Evolutionary conservation across 2,113 vertebrate genomes (phyloP).

Genomic region (Boleophthalmus pectinirostris): DNA sequence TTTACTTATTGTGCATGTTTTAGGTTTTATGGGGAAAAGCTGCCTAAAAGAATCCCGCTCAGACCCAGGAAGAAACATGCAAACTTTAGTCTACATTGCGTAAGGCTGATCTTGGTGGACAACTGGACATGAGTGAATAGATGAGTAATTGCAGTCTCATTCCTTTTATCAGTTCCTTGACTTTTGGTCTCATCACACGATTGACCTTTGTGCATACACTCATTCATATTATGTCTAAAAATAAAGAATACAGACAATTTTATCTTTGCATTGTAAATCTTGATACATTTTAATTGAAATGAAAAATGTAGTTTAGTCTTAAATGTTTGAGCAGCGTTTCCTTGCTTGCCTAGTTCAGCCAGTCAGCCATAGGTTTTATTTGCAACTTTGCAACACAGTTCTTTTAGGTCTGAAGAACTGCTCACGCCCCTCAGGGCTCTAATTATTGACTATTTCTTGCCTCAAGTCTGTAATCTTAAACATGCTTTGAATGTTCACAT

Average conservation of each 20-base stretch:
- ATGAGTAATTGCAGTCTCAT: not conserved
- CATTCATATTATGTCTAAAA: not conserved
- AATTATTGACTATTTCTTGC: not conserved
- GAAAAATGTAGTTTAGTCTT: not conserved
- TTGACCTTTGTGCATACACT: constrained; percentile 27
- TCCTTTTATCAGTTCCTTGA: not conserved
- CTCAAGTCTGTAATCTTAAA: not conserved
- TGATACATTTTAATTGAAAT: not conserved
- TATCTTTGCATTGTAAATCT: too few relatives aligned
- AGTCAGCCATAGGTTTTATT: not conserved
- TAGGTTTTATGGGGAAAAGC: too few relatives aligned
- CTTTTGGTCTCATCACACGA: constrained; percentile 5
- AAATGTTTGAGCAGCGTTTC: not conserved
- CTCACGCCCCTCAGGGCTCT: not conserved
- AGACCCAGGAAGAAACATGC: too few relatives aligned
- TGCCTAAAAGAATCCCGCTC: too few relatives aligned
- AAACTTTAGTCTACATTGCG: not conserved
- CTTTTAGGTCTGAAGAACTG: not conserved
- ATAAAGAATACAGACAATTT: too few relatives aligned
- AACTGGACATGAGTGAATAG: not conserved
- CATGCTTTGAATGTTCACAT: not conserved
- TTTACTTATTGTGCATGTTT: too few relatives aligned
- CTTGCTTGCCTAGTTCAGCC: not conserved
- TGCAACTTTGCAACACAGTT: not conserved
- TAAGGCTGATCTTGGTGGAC: not conserved